Base-by-base conservation (phyloP, 2,888 invertebrate species). In the Lepas anatifera region DNA sequence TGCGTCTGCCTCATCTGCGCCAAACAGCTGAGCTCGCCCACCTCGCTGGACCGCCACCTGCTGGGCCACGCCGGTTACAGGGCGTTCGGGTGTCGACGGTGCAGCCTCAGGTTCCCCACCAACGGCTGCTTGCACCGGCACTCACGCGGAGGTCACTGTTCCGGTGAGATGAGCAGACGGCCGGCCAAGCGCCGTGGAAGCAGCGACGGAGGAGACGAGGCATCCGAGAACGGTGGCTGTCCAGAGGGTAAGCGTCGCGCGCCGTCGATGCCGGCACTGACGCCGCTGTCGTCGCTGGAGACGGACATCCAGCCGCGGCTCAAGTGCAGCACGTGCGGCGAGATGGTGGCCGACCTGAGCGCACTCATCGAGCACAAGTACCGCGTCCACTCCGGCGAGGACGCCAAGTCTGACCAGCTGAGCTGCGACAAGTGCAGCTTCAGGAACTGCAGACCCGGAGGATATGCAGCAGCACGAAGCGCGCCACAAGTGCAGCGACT, bases 81-180 rank as follows among this genome's bases (percentile, higher is more conserved):
- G 16, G 90, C 90, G 3, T 91, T 90, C 80, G 86, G 87, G 76
- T 92, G 91, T 79, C 86, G 86, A 76, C 84, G 87, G 75, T 92
- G 91, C 80, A 86, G 87, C 70, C 86, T 89, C 80, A 87, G 89
- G 52, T 92, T 92, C 80, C 90, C 90, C 46, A 90, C 90, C 22
- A 91, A 90, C 78, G 90, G 90, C 37, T 91, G 90, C 79, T 90
- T 92, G 90, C 90, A 90, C 77, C 83, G 90, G 50, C 92, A 92
- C 79, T 85, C 89, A 84, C 83, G 89, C 72, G 89, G 88, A 3
- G 88, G 89, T 78, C 52, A 52, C 52, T 84, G 84, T 72, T 72
- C 78, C 72, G 39, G 81, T 80, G 73, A 79, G 77, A 71, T 78
- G 74, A 76, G 77, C 73, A 69, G 75, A 73, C 37, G 75, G 10